phyloP scores from a whole-genome alignment of 2,797 vertebrate species.

The Lindbergichthys nudifrons region DNA sequence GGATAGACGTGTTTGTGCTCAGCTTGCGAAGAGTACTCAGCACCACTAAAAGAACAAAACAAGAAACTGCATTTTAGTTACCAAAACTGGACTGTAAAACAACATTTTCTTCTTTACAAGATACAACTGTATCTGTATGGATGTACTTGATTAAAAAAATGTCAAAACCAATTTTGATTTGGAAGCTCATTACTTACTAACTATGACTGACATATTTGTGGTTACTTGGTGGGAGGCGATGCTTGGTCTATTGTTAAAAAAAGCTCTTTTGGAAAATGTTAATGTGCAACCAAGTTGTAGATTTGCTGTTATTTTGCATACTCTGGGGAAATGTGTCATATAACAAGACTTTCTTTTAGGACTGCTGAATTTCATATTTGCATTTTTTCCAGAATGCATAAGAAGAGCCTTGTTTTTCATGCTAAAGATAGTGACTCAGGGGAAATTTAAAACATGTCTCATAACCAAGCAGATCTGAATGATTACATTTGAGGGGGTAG shows the following conservation, averaged over 20 bases:
- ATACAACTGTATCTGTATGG: background rate
- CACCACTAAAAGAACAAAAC: slow-evolving; percentile 84
- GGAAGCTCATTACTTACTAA: background rate
- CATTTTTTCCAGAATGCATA: background rate
- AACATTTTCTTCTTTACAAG: background rate
- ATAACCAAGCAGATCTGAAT: background rate
- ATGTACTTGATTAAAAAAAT: background rate
- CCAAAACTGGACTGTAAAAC: background rate
- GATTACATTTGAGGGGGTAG: background rate
- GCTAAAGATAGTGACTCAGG: background rate
- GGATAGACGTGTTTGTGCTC: slow-evolving; percentile 92
- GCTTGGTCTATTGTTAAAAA: background rate
- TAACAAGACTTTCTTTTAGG: background rate
- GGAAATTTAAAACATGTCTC: background rate
- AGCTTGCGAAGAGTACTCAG: slow-evolving; percentile 91
- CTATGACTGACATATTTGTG: background rate
- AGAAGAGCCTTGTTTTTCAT: background rate
- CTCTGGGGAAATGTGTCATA: background rate
- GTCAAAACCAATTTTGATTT: background rate
- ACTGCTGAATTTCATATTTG: background rate
- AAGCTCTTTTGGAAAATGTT: background rate
- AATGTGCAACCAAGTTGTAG: background rate
- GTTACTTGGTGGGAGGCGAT: background rate
- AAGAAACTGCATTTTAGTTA: slow-evolving; percentile 13
- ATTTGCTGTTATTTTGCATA: too few relatives aligned